Percentiles rank a stretch among this genome's conserved stretches.
Conservation (phyloP, 2,113 vertebrate species). For the Pollimyrus isidori region DNA sequence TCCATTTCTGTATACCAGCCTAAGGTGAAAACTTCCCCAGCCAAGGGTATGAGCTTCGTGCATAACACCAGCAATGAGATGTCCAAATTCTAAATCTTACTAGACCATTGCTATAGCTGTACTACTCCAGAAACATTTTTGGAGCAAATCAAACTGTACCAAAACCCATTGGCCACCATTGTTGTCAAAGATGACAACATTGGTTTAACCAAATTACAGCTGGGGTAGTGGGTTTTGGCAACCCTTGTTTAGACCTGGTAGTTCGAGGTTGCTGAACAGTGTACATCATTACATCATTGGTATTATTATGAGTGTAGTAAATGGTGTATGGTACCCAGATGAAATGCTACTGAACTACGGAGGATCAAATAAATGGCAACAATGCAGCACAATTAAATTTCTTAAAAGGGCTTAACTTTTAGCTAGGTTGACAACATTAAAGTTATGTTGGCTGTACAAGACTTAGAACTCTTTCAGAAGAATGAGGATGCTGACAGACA, state of each 20-base stretch:
- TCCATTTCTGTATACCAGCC: conserved; percentile 36
- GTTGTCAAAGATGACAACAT: conserved; percentile 60
- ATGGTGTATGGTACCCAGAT: background rate
- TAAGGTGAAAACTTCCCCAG: conserved; percentile 60
- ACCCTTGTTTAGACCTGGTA: background rate
- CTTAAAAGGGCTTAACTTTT: background rate
- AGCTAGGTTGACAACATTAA: background rate
- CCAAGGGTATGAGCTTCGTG: conserved; percentile 61
- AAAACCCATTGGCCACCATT: conserved; percentile 58
- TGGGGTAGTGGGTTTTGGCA: conserved; percentile 47
- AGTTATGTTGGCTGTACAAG: background rate
- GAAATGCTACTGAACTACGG: background rate
- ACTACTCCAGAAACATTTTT: conserved; percentile 69
- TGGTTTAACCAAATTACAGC: conserved; percentile 57
- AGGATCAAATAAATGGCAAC: background rate
- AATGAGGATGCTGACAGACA: background rate
- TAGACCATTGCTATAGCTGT: conserved; percentile 54
- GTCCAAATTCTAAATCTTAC: conserved; percentile 42
- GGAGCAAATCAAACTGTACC: conserved; percentile 70
- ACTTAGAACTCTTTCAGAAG: background rate
- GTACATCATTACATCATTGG: background rate
- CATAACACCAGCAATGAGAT: conserved; percentile 60
- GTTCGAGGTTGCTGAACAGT: background rate
- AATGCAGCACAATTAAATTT: background rate
- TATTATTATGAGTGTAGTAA: background rate